These are phyloP conservation scores for Platycercus adscitus DNA, from an alignment of 2,113 vertebrate species.

Conservation along the genomic window DNA sequence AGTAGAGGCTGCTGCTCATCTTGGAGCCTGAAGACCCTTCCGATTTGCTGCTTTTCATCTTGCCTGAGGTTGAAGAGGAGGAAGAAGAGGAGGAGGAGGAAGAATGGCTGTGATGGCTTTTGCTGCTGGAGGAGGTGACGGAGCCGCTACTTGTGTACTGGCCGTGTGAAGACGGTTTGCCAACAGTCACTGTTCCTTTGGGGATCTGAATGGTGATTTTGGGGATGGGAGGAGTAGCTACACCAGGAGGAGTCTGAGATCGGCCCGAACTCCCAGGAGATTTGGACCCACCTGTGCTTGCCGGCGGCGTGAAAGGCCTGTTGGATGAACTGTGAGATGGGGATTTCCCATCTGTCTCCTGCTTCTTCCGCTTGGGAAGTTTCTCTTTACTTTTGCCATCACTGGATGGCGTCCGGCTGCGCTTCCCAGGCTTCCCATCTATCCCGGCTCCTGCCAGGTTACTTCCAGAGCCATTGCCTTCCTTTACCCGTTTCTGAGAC, in stretches of 20 bases:
- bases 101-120: conserved; percentile 96
- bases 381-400: conserved; percentile 98
- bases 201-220: conserved; percentile 99
- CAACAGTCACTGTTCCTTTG: conserved; percentile 93
- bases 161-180: conserved; percentile 92
- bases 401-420: conserved; percentile 94
- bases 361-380: conserved; percentile 92
- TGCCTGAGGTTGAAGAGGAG: conserved; percentile 88
- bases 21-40: conserved; percentile 88
- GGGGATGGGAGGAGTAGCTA: conserved; percentile 94
- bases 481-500: conserved; percentile 83
- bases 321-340: conserved; percentile 92
- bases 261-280: conserved; percentile 94
- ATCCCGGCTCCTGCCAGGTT: conserved; percentile 75
- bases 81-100: conserved; percentile 84
- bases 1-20: conserved; percentile 87
- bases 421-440: conserved; percentile 91
- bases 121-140: conserved; percentile 83
- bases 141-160: conserved; percentile 93
- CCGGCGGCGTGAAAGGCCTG: conserved; percentile 93
- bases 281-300: conserved; percentile 92
- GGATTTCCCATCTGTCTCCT: conserved; percentile 93
- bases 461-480: conserved; percentile 80
- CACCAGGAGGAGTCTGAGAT: conserved; percentile 94
- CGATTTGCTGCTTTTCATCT: conserved; percentile 92